A percentile compares a stretch with the other conserved stretches of the same genome.
Evolutionary conservation across 2,797 vertebrate species (phyloP).

Genomic region (Rallus crepitans): DNA sequence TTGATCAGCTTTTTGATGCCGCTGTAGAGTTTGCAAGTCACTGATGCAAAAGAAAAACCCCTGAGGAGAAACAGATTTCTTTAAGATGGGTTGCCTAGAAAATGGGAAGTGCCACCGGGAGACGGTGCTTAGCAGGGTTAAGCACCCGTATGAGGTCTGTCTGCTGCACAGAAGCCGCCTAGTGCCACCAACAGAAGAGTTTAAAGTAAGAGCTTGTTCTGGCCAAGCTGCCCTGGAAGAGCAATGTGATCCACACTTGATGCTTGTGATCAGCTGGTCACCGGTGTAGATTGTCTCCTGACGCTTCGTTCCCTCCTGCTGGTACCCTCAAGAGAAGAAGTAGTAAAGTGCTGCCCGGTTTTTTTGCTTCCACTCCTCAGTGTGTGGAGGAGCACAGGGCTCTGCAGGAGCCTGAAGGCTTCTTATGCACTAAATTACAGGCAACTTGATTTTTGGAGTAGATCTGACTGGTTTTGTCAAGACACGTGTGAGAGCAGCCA

Average conservation of each 20-base stretch:
- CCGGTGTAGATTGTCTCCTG: accelerated
- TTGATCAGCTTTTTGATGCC: not conserved
- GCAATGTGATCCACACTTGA: accelerated
- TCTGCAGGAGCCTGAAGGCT: not conserved
- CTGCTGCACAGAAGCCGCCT: accelerated
- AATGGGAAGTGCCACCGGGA: not conserved
- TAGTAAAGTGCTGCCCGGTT: not conserved
- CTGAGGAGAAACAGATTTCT: not conserved
- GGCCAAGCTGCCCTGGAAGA: accelerated
- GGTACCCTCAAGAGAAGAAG: not conserved
- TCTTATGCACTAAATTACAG: accelerated
- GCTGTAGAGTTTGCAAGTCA: not conserved
- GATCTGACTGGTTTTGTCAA: not conserved
- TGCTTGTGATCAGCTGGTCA: not conserved
- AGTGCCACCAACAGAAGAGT: accelerated
- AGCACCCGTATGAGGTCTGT: not conserved
- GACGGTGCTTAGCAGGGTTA: accelerated
- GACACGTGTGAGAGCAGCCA: not conserved
- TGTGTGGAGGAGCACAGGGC: not conserved
- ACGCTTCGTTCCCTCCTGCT: not conserved
- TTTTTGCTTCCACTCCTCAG: not conserved
- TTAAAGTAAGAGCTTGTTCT: not conserved
- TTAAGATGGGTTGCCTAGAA: not conserved
- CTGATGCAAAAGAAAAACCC: not conserved
- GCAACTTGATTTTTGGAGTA: not conserved